Evolutionary conservation across 2,888 invertebrate genomes (phyloP), one percentile per base, ranked within the genome.

Genomic region (Brachylomia viminalis): DNA sequence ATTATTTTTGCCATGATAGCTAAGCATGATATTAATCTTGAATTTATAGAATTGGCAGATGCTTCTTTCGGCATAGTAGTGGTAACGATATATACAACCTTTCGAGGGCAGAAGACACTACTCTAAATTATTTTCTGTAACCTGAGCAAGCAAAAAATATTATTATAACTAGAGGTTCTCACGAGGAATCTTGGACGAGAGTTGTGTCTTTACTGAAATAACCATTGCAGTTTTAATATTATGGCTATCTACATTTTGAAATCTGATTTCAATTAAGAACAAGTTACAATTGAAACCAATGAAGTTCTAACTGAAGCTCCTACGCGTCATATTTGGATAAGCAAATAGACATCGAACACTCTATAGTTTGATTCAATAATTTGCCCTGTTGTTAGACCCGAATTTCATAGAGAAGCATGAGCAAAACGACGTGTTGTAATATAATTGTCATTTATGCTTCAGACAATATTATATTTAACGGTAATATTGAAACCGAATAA

Each of bases 121-220:
- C 8, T 6, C 7, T 15, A 30, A 27, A 42, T 4, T 45, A 5
- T 38, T 38, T 56, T 10, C 0, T 27, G 5, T 27, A 17, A n/a
- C 10, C 10, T 30, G 30, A 15, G 0, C 3, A 17, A 64, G 8
- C 2, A 38, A 54, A 33, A 27, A 27, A 27, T 23, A 10, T 4
- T 2, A 10, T 4, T 0, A 0, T 0, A 59, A 30, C 0, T 2
- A 42, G 17, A 13, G 1, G 1, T 15, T 56, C 1, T 13, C 1
- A 1, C 42, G 2, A 33, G 20, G 5, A 61, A 52, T n/a, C 11
- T 52, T 45, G 8, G 0, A 10, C 15, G 45, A 67, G 33, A 20
- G 17, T n/a, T 56, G 4, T 10, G 10, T 61, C 2, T 3, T 30
- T 15, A 10, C 17, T 45, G 6, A 6, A 42, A 64, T 45, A 62